phyloP scores from a whole-genome alignment of 1,140 invertebrate genomes.

The Thalassaphorura encarpata region DNA sequence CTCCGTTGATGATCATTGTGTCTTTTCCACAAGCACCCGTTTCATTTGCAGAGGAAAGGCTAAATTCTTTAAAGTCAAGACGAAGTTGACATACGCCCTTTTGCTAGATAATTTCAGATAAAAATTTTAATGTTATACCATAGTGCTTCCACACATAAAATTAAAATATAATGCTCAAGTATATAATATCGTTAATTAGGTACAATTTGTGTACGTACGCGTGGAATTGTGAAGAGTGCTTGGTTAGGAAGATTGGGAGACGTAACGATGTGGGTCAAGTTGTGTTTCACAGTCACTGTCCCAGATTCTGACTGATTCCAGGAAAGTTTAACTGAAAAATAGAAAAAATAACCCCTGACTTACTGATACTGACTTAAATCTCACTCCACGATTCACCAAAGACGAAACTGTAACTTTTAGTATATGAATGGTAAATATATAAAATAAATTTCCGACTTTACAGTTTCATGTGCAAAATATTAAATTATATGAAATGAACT shows the following conservation, averaged over 20 bases:
- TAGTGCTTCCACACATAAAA: not conserved
- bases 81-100: constrained; percentile 2
- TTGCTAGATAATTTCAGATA: not conserved
- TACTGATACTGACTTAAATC: no score
- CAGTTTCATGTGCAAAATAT: no score
- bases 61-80: not conserved
- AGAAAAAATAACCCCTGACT: no score
- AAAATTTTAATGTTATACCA: not conserved
- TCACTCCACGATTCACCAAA: no score
- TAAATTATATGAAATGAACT: no score
- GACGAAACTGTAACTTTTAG: no score
- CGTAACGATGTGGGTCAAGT: not conserved
- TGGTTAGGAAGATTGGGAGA: not conserved
- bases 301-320: no score
- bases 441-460: no score
- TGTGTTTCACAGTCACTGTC: no score
- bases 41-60: not conserved
- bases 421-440: no score
- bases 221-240: not conserved
- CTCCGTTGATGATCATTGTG: not conserved
- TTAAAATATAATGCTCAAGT: not conserved
- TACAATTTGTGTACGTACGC: not conserved
- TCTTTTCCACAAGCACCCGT: not conserved
- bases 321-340: no score
- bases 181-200: no score